A percentile compares a stretch with the other conserved stretches of the same genome.
These are phyloP conservation scores for Maniola hyperantus DNA, from an alignment of 2,888 invertebrate species.

Conservation along the genomic window DNA sequence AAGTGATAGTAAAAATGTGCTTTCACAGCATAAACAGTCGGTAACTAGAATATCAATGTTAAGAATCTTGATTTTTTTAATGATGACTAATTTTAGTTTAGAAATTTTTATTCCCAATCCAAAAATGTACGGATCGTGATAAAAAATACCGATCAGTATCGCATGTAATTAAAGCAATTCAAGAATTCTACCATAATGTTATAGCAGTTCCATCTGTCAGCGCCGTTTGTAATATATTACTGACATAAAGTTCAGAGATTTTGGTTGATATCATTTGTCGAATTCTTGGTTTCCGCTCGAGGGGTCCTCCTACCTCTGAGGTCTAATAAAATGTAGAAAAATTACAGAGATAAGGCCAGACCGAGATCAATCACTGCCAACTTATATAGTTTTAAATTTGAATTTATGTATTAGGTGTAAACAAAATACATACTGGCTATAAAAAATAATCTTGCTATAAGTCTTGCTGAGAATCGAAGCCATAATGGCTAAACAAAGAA, in stretches of 20 bases:
- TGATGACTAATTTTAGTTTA: conserved; percentile 21
- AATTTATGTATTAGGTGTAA: conserved; percentile 17
- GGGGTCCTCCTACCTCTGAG: conserved; percentile 57
- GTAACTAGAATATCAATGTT: neutral
- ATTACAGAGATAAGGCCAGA: conserved; percentile 63
- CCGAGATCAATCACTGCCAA: conserved; percentile 71
- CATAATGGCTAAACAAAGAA: no score
- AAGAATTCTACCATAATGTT: conserved; percentile 66
- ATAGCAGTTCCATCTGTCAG: conserved; percentile 69
- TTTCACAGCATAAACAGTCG: neutral
- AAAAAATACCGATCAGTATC: conserved; percentile 73
- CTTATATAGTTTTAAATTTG: conserved; percentile 45
- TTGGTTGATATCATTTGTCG: conserved; percentile 70
- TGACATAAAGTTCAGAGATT: conserved; percentile 78
- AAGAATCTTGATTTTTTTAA: conserved; percentile 12
- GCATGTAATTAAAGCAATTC: conserved; percentile 75
- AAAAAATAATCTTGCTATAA: neutral
- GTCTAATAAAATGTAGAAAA: conserved; percentile 73
- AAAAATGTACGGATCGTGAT: conserved; percentile 15
- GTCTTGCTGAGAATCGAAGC: neutral
- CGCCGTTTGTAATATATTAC: conserved; percentile 75
- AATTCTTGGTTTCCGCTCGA: conserved; percentile 71
- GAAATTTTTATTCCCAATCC: neutral
- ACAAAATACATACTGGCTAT: neutral
- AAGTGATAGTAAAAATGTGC: no score